Evolutionary conservation across 2,797 vertebrate species (phyloP), one percentile per base, ranked within the genome.

Genomic region (Remorina albescens): DNA sequence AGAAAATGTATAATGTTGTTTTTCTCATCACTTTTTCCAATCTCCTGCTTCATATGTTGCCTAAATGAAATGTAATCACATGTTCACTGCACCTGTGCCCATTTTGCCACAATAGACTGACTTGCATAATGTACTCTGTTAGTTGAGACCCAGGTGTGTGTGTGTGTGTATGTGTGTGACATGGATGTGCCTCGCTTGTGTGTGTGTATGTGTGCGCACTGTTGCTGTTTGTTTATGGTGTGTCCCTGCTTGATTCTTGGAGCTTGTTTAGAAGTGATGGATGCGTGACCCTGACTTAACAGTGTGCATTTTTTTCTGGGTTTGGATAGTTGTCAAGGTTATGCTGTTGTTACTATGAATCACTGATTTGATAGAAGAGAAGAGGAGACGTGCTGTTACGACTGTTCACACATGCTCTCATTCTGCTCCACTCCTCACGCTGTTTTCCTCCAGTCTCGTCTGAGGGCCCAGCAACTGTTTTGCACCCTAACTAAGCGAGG

Each of bases 211-310:
- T n/a, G n/a, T n/a, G n/a, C n/a, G 34, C 64, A 64, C 63, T 67
- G 65, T 68, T 50, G 56, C 34, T 76, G 72, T 78, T 83, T 80
- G 69, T 85, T 75, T 68, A 76, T 87, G 92, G 92, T 93, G 94
- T 94, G 93, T 91, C 93, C 80, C 64, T 64, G 73, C 76, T 58
- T 39, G 3, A 64, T 44, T 67, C 63, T 51, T 16, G 67, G 39
- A 59, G 86, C 76, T 83, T 77, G 72, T 91, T 89, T 55, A 67
- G 47, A 84, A 85, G 75, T 89, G 90, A 93, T 91, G 83, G 88
- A 92, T 90, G 81, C 81, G 78, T 89, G 91, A 93, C 89, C 89
- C 91, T 90, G 91, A 84, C 85, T 89, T 88, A 72, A 84, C 65
- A 68, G 71, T 55, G 63, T 84, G 84, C 68, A 18, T 77, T 78